Base-by-base conservation (phyloP, 2,888 invertebrate species). In the Aromia moschata region DNA sequence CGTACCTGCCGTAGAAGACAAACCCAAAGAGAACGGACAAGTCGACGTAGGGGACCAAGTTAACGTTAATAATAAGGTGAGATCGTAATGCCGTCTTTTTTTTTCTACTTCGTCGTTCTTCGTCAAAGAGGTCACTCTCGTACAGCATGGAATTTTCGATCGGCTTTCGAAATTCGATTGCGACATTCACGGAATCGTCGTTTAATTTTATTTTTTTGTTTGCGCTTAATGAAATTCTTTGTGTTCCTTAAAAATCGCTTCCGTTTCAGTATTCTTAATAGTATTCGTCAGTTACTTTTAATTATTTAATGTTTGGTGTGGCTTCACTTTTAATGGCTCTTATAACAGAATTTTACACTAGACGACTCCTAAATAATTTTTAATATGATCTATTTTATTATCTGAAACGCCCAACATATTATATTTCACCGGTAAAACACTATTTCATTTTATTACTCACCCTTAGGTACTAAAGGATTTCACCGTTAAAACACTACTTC, bases 11-110 rank as follows among this genome's bases (percentile, higher is more conserved):
- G 79, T 83, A 73, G 86, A 86, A 73, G 85, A 85, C 71, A 88
- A 88, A 82, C 89, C 90, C 69, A 91, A 90, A 81, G 92, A 93
- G 81, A 93, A 92, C 81, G 92, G 92, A 73, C 89, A 91, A 69
- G 84, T 87, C 58, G 84, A 84, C 67, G 82, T 81, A 68, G 84
- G 84, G 77, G 86, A 86, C 77, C 85, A 80, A 80, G 73, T 77
- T 63, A 78, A 73, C 73, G 69, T 70, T 65, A 75, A 74, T 64
- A 74, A 73, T 69, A 75, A 74, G 73, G 75, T 75, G 62, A 65
- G n/a, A n/a, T 17, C 52, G 38, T 38, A 36, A 45, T 17, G 20
- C 25, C 4, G 7, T 25, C 3, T 25, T n/a, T n/a, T n/a, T n/a
- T n/a, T n/a, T n/a, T n/a, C n/a, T 25, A 25, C 3, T 25, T 25